Evolutionary conservation across 2,113 vertebrate genomes (phyloP), one percentile per base, ranked within the genome.

Genomic region (Leucosticte australis): DNA sequence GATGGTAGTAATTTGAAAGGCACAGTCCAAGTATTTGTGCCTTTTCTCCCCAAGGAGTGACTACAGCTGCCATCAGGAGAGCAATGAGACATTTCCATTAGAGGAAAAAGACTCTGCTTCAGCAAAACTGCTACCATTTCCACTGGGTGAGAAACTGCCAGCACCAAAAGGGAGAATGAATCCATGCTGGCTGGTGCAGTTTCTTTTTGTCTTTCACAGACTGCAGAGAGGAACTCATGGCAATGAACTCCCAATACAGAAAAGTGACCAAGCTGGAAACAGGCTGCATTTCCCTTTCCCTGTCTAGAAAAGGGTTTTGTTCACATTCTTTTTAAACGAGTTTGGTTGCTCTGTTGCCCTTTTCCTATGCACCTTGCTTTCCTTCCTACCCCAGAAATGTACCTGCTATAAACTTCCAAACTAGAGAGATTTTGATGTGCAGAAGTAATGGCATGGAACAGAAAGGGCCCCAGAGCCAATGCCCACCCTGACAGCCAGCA

Each of bases 301-400:
- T 21, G 11, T 67, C 27, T 26, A 53, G 41, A 83, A 85, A 69
- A 78, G 28, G 23, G 3, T 33, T 84, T 33, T 87, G 18, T 65
- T 35, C 14, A 30, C 0, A 0, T 52, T 50, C 2, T 11, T 73
- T 80, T n/a, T 76, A 56, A 15, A 81, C 5, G 14, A 49, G 27
- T 41, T 73, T 60, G 30, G 9, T 28, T 80, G 39, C 31, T 76
- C 27, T n/a, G 13, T 30, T 69, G 27, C 30, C 11, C 7, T 62
- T 89, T 80, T 76, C 52, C 23, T 52, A 17, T 1, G 1, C 9
- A n/a, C 33, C 12, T 57, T 70, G 24, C 37, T 49, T 67, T 67
- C 18, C 56, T 80, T 83, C 59, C 31, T n/a, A 42, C 16, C 30
- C 27, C 59, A 69, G 60, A 78, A 87, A 76, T 1, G 11, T 9